phyloP scores from a whole-genome alignment of 2,888 invertebrate genomes.

The Campoletis raptor region DNA sequence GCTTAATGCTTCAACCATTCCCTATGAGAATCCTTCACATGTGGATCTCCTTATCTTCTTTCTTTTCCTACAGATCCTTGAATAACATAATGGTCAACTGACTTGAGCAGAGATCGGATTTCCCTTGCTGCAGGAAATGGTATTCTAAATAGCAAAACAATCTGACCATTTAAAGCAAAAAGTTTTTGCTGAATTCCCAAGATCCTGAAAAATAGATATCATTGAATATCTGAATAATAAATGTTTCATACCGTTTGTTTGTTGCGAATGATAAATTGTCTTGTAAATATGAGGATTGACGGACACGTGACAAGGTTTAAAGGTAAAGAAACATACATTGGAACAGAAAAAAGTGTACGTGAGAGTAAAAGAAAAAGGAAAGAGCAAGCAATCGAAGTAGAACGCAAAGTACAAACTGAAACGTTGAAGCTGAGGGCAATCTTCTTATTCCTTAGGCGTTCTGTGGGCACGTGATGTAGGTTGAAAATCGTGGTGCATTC shows the following conservation, averaged over 20 bases:
- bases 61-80: slow-evolving; percentile 45
- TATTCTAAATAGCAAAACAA: slow-evolving; percentile 1
- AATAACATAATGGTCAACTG: slow-evolving; percentile 53
- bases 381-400: not conserved
- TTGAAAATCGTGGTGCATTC: slow-evolving; percentile 60
- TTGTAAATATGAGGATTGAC: not conserved
- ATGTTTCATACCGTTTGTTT: not conserved
- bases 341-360: not conserved
- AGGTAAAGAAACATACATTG: not conserved
- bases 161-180: not conserved
- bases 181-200: not conserved
- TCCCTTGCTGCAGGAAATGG: slow-evolving; percentile 5
- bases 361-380: not conserved
- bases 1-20: slow-evolving; percentile 33
- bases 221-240: not conserved
- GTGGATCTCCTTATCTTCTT: not conserved
- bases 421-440: slow-evolving; percentile 26
- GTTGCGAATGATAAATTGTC: not conserved
- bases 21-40: slow-evolving; percentile 1
- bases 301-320: not conserved
- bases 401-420: slow-evolving; percentile 46
- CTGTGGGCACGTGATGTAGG: slow-evolving; percentile 27
- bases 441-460: slow-evolving; percentile 41
- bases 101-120: not conserved
- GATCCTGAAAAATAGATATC: not conserved